phyloP scores from a whole-genome alignment of 2,888 invertebrate species.

The Adineta ricciae region DNA sequence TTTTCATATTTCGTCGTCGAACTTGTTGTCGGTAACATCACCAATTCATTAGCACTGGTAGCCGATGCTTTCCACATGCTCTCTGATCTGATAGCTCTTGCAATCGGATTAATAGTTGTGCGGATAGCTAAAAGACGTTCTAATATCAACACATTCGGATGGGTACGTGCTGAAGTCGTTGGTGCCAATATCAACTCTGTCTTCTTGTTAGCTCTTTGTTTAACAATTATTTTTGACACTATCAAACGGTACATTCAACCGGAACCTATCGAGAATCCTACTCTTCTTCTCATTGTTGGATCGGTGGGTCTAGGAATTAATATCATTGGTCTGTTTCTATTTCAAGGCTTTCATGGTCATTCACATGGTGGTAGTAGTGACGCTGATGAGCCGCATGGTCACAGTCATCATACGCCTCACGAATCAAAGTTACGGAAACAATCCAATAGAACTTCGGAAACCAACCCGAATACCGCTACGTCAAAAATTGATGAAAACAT shows the following conservation, averaged over 20 bases:
- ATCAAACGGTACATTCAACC: slow-evolving; percentile 34
- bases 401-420: no score
- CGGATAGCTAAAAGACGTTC: not conserved
- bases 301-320: slow-evolving; percentile 78
- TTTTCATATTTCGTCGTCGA: slow-evolving; percentile 86
- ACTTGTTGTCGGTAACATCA: slow-evolving; percentile 87
- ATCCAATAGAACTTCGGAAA: no score
- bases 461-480: no score
- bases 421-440: no score
- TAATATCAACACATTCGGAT: slow-evolving; percentile 35
- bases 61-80: slow-evolving; percentile 98
- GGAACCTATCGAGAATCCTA: slow-evolving; percentile 59
- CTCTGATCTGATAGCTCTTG: slow-evolving; percentile 87
- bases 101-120: slow-evolving; percentile 80
- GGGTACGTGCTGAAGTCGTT: slow-evolving; percentile 35
- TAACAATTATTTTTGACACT: slow-evolving; percentile 35
- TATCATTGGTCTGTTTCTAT: slow-evolving; percentile 76
- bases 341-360: slow-evolving; percentile 65
- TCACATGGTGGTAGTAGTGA: not conserved
- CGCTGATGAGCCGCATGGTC: slow-evolving; percentile 34
- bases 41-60: slow-evolving; percentile 89
- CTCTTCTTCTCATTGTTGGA: slow-evolving; percentile 75
- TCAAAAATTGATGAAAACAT: no score
- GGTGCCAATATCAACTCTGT: slow-evolving; percentile 36
- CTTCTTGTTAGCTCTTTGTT: slow-evolving; percentile 35